Evolutionary conservation across 2,888 invertebrate species (phyloP), one percentile per base, ranked within the genome.

Genomic region (Amblyteles armatorius): DNA sequence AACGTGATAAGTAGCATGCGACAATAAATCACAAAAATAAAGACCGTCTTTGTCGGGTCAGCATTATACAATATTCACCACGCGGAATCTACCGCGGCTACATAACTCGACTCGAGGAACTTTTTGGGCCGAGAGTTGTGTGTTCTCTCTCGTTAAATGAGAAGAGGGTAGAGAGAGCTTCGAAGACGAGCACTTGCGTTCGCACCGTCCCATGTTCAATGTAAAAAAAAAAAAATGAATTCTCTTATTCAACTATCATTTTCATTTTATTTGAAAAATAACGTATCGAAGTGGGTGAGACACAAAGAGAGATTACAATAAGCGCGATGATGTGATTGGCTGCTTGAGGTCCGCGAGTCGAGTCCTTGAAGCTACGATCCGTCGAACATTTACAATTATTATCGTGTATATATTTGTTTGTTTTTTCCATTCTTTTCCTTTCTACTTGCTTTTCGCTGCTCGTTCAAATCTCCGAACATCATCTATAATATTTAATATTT

Each of bases 21-120:
- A 83, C 80, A 74, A 79, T 78, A 33, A 79, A 83, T 84, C 83
- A 84, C 83, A 84, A 84, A 84, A 84, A 84, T 84, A 80, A 84
- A 77, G 83, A 77, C 74, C 71, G 65, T 78, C 26, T 82, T 48
- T 78, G 7, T 44, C 40, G 72, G 82, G 65, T 82, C 82, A 52
- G 72, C 82, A 78, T 82, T 84, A 67, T 84, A 85, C 79, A 83
- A 79, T 79, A 79, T 82, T 72, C 29, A 72, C 78, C 74, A 44
- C 67, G 63, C 22, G 7, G 69, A 71, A 33, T 83, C 52, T 40
- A 73, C 57, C 82, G 50, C 63, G 52, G 69, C 40, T 79, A 36
- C 26, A 29, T 69, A 50, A 83, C 65, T 74, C 55, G 78, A 79
- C 36, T 82, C 69, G 73, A 29, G 73, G 73, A 73, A 60, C 40